Conservation (phyloP, 2,888 invertebrate species). For the Ormyrus nitidulus region DNA sequence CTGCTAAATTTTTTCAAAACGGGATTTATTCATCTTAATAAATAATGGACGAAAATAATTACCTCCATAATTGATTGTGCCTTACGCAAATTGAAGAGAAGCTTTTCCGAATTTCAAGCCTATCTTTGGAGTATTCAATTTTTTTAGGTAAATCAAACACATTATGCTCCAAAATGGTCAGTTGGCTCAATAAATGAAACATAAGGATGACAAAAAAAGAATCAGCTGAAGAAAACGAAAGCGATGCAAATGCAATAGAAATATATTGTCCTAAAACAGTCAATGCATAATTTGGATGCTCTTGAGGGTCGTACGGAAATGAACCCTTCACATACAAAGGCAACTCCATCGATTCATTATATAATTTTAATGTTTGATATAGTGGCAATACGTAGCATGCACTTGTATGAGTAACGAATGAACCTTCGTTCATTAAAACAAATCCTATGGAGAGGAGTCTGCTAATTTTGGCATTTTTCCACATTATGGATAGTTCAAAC, state of each 20-base stretch:
- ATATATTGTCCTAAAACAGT: slow-evolving; percentile 63
- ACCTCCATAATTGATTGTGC: slow-evolving; percentile 50
- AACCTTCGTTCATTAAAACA: slow-evolving; percentile 57
- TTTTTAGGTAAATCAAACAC: slow-evolving; percentile 31
- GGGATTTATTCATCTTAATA: neutral
- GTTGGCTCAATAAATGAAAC: slow-evolving; percentile 66
- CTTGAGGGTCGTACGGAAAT: slow-evolving; percentile 63
- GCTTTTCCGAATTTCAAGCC: slow-evolving; percentile 15
- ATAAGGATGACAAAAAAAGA: slow-evolving; percentile 62
- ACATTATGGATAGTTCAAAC: slow-evolving; percentile 53
- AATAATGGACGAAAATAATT: neutral
- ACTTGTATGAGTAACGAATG: slow-evolving; percentile 26
- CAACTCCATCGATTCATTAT: slow-evolving; percentile 40
- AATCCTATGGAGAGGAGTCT: slow-evolving; percentile 58
- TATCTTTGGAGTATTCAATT: slow-evolving; percentile 6
- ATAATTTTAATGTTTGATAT: neutral
- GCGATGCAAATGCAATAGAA: slow-evolving; percentile 59
- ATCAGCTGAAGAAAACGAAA: slow-evolving; percentile 64
- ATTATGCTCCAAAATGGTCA: slow-evolving; percentile 53
- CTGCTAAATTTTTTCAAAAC: neutral
- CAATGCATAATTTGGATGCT: slow-evolving; percentile 60
- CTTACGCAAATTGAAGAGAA: slow-evolving; percentile 22
- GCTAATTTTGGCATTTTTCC: slow-evolving; percentile 57
- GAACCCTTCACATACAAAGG: slow-evolving; percentile 55
- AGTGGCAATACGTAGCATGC: slow-evolving; percentile 23